Conservation (phyloP, 2,113 vertebrate species). For the Rhombomys opimus region DNA sequence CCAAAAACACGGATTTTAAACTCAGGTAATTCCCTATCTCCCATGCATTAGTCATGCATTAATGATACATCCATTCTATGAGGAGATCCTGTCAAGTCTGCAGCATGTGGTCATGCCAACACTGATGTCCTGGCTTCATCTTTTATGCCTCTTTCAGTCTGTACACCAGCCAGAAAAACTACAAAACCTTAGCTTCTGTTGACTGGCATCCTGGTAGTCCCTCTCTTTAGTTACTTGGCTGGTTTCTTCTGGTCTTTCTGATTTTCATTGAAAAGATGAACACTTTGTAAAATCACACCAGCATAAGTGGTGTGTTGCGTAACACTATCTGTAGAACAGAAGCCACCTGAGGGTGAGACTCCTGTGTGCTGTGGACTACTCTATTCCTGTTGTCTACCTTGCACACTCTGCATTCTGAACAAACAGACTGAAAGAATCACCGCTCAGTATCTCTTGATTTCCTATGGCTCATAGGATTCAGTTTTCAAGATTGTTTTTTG, state of each 20-base stretch:
- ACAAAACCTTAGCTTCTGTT: neutral
- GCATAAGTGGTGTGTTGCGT: neutral
- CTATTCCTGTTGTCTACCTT: neutral
- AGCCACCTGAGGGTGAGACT: neutral
- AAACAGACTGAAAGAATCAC: neutral
- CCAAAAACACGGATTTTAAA: neutral
- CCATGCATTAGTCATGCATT: neutral
- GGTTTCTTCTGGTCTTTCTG: neutral
- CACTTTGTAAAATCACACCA: neutral
- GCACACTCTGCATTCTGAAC: neutral
- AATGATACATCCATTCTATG: neutral
- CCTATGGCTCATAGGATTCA: neutral
- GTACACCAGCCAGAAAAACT: neutral
- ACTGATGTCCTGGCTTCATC: neutral
- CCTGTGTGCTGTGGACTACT: neutral
- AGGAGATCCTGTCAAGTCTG: neutral
- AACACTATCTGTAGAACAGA: neutral
- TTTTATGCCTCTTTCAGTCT: neutral
- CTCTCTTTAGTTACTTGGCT: neutral
- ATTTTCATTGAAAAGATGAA: neutral
- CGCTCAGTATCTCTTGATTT: neutral
- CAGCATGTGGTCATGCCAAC: neutral
- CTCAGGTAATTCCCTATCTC: neutral
- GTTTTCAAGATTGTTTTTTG: constrained; percentile 17
- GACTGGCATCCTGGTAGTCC: neutral